A percentile compares a stretch with the other conserved stretches of the same genome.
These are phyloP conservation scores for Zosterops pallidus DNA, from an alignment of 2,113 vertebrate species.

Conservation along the genomic window DNA sequence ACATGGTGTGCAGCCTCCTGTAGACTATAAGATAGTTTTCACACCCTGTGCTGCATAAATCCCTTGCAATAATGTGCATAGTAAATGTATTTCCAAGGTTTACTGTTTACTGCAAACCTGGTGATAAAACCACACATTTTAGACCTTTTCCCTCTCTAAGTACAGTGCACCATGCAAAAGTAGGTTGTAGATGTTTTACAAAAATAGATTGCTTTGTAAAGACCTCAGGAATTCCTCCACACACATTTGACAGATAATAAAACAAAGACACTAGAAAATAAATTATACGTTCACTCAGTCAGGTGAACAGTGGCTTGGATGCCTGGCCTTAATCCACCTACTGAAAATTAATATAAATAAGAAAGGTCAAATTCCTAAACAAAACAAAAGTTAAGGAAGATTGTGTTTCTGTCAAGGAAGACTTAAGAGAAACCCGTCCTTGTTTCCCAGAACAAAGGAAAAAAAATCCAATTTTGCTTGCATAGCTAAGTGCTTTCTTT, in stretches of 20 bases:
- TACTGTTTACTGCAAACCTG: background rate
- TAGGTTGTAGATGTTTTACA: background rate
- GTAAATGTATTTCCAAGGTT: background rate
- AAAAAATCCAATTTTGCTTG: background rate
- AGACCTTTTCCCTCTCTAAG: background rate
- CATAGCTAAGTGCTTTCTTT: background rate
- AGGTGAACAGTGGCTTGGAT: background rate
- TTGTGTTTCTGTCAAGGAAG: background rate
- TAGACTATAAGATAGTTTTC: background rate
- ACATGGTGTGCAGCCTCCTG: background rate
- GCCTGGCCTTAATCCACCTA: background rate
- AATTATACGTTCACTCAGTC: background rate
- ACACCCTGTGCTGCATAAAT: background rate
- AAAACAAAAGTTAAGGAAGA: background rate
- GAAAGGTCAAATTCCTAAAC: background rate
- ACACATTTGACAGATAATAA: background rate
- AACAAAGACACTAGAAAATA: background rate
- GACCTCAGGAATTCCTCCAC: background rate
- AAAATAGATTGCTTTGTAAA: background rate
- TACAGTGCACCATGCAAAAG: background rate
- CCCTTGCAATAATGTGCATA: background rate
- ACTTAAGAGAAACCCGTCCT: background rate
- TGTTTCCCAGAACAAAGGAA: background rate
- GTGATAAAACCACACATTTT: background rate
- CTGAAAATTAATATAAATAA: background rate